Evolutionary conservation across 2,888 invertebrate species (phyloP).

Genomic region (Limenitis arthemis): DNA sequence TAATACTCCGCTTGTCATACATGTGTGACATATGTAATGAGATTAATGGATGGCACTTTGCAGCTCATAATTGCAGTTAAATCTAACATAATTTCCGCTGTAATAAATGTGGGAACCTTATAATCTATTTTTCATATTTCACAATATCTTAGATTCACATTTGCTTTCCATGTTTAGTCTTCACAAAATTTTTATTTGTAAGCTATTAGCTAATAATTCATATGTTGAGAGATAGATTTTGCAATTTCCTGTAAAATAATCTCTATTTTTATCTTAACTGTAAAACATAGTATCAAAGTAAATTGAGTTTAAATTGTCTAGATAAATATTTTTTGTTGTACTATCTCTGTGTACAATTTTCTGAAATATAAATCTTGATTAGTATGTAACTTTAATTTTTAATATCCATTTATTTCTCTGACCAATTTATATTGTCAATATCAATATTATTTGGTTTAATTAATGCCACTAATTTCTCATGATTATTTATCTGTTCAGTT

Average conservation of each 20-base stretch:
- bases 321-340: slow-evolving; percentile 62
- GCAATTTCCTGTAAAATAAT: slow-evolving; percentile 38
- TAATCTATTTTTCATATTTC: slow-evolving; percentile 8
- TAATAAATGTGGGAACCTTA: neutral
- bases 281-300: slow-evolving; percentile 46
- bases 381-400: slow-evolving; percentile 40
- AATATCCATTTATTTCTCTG: slow-evolving; percentile 40
- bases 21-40: no score
- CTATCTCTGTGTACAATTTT: slow-evolving; percentile 70
- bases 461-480: slow-evolving; percentile 36
- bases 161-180: slow-evolving; percentile 19
- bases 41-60: no score
- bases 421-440: slow-evolving; percentile 41
- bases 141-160: slow-evolving; percentile 10
- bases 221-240: slow-evolving; percentile 40
- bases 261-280: slow-evolving; percentile 59
- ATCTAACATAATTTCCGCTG: no score
- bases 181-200: slow-evolving; percentile 29
- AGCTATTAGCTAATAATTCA: slow-evolving; percentile 42
- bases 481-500: slow-evolving; percentile 45
- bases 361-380: slow-evolving; percentile 70
- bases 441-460: slow-evolving; percentile 33
- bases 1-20: no score
- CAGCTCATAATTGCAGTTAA: no score
- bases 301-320: slow-evolving; percentile 50